phyloP scores from a whole-genome alignment of 2,888 invertebrate genomes.

The Tachina fera region DNA sequence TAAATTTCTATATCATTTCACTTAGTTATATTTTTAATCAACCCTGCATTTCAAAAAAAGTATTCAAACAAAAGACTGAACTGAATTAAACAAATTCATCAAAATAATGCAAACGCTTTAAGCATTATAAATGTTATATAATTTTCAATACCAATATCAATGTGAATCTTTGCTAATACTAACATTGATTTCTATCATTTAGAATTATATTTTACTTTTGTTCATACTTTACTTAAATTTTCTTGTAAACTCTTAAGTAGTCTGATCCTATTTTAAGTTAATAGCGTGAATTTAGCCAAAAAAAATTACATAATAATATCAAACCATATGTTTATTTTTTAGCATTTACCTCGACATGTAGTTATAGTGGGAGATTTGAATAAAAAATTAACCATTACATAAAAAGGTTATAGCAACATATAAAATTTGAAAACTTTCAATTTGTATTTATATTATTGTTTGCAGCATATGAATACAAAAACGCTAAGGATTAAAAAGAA shows the following conservation, averaged over 20 bases:
- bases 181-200: neutral
- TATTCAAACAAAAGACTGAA: too few species aligned
- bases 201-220: conserved; percentile 32
- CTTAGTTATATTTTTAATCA: too few species aligned
- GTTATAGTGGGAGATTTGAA: conserved; percentile 61
- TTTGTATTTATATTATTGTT: conserved; percentile 48
- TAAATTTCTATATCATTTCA: too few species aligned
- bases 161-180: too few species aligned
- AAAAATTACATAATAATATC: neutral
- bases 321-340: conserved; percentile 30
- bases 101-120: too few species aligned
- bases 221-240: neutral
- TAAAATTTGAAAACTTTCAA: conserved; percentile 51
- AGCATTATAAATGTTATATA: too few species aligned
- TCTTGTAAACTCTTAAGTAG: conserved; percentile 1
- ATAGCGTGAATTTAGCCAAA: conserved; percentile 47
- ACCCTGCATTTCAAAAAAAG: too few species aligned
- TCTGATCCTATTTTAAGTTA: conserved; percentile 15
- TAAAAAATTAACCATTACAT: conserved; percentile 53
- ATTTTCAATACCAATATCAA: too few species aligned
- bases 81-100: too few species aligned
- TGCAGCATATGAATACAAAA: conserved; percentile 37
- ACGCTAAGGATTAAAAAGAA: conserved; percentile 39
- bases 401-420: conserved; percentile 52
- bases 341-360: conserved; percentile 21